Conservation (phyloP, 2,797 vertebrate species). For the Sebastes paucispinis region DNA sequence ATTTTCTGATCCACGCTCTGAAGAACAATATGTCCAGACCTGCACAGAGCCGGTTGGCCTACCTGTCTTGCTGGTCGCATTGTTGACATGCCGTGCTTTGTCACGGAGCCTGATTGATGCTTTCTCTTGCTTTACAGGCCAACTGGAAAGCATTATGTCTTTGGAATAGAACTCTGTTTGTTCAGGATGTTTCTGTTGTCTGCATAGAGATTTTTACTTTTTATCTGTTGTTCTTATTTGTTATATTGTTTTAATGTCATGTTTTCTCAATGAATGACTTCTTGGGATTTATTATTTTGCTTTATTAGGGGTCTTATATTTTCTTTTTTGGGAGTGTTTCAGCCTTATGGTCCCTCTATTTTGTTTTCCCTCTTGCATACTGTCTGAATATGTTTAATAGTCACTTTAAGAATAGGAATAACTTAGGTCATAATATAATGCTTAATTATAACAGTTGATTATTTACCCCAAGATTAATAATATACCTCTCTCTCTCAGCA, state of each 20-base stretch:
- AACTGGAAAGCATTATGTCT: constrained; percentile 1
- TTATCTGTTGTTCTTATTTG: constrained; percentile 22
- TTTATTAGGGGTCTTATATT: constrained; percentile 11
- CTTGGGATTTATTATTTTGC: constrained; percentile 22
- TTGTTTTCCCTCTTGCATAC: constrained; percentile 3
- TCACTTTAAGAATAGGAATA: constrained; percentile 9
- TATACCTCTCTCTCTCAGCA: constrained; percentile 8
- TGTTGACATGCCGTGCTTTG: constrained; percentile 30
- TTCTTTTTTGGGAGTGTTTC: constrained; percentile 8
- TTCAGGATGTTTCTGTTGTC: constrained; percentile 11
- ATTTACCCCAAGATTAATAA: neutral
- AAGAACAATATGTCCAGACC: neutral
- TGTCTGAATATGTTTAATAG: constrained; percentile 31
- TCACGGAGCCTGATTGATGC: constrained; percentile 31
- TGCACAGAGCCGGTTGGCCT: constrained; percentile 8
- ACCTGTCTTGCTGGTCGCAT: neutral
- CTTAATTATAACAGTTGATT: neutral
- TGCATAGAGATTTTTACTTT: constrained; percentile 25
- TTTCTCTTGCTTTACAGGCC: constrained; percentile 33
- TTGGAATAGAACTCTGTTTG: neutral
- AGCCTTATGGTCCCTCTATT: constrained; percentile 31
- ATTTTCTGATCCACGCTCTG: constrained; percentile 84
- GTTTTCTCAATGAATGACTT: constrained; percentile 36
- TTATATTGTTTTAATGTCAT: constrained; percentile 14
- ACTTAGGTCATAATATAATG: neutral